Evolutionary conservation across 2,888 invertebrate species (phyloP).

Genomic region (Argyra leucocephala): DNA sequence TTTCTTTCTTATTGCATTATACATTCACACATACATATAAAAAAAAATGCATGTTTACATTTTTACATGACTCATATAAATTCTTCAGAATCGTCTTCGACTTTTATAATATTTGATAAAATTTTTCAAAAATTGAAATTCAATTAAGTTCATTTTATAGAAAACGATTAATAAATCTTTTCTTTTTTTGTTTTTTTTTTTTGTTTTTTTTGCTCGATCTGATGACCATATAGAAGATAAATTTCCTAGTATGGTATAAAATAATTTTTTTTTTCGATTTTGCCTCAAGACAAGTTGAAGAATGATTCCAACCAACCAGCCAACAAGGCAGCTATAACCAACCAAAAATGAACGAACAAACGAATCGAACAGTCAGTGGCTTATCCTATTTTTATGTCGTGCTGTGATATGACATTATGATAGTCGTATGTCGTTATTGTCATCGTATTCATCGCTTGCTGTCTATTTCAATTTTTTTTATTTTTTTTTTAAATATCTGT

Average conservation of each 20-base stretch:
- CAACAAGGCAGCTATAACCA: neutral
- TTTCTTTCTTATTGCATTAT: no score
- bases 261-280: no score
- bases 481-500: neutral
- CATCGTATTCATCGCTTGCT: neutral
- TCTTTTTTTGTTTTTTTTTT: neutral
- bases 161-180: neutral
- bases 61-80: neutral
- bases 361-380: neutral
- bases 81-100: neutral
- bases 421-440: constrained; percentile 16
- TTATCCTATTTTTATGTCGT: constrained; percentile 19
- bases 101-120: neutral
- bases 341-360: no score
- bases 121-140: neutral
- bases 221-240: neutral
- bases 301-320: no score
- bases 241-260: neutral
- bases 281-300: neutral
- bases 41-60: neutral
- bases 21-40: no score
- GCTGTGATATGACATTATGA: constrained; percentile 24
- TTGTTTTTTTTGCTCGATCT: no score
- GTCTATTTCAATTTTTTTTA: neutral
- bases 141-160: neutral